A percentile compares a stretch with the other conserved stretches of the same genome.
phyloP scores from a whole-genome alignment of 1,140 invertebrate species.

The Akabosia matsudoensis region DNA sequence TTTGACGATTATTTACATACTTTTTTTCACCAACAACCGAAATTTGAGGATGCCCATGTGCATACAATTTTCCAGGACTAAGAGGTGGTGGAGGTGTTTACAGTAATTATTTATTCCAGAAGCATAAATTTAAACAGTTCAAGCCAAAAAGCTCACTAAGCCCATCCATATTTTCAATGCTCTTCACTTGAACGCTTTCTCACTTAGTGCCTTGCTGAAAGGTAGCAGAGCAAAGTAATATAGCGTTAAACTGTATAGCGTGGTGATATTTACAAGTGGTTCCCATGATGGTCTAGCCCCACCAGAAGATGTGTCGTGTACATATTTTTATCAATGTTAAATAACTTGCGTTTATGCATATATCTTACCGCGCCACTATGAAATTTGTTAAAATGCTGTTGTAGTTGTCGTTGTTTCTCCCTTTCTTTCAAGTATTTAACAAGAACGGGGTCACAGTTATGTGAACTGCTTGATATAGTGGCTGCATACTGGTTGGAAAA shows the following conservation, averaged over 20 bases:
- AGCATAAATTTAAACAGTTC: too few relatives aligned
- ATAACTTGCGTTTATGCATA: too few relatives aligned
- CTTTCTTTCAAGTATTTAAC: conserved; percentile 38
- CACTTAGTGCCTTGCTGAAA: too few relatives aligned
- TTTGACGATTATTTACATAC: too few relatives aligned
- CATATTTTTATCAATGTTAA: neutral
- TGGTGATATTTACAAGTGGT: neutral
- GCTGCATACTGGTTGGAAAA: neutral
- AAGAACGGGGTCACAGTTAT: conserved; percentile 32
- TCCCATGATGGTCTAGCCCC: neutral
- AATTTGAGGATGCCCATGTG: too few relatives aligned
- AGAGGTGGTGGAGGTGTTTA: too few relatives aligned
- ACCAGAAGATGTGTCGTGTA: neutral
- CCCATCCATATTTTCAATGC: too few relatives aligned
- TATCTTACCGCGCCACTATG: conserved; percentile 1
- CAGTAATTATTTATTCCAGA: too few relatives aligned
- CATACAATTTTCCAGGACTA: too few relatives aligned
- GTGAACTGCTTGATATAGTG: neutral
- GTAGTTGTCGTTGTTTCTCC: neutral
- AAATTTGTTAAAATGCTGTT: neutral
- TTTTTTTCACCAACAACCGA: too few relatives aligned
- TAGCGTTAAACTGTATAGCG: neutral
- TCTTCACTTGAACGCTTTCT: too few relatives aligned
- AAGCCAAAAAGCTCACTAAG: too few relatives aligned
- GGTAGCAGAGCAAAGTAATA: neutral